Evolutionary conservation across 2,113 vertebrate genomes (phyloP), one percentile per base, ranked within the genome.

Genomic region (Hemibagrus wyckioides): DNA sequence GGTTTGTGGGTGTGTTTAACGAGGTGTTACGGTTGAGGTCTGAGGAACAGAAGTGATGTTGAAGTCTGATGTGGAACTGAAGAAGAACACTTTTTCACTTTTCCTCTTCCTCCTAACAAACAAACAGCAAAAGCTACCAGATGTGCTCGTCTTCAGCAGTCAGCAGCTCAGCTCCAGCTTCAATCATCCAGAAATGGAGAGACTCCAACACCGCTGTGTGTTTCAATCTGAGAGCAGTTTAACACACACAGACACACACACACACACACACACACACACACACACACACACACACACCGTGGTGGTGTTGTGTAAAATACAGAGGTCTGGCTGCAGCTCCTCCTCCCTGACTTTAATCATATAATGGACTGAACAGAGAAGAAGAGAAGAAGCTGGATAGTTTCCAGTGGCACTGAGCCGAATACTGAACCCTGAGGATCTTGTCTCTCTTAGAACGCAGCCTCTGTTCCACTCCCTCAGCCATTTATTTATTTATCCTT

Each of bases 161-260:
- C 48, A 8, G 54, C 33, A 57, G 48, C 52, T 80, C 52, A 57
- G 52, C 30, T 80, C 30, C 52, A 39, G 79, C 52, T 0, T 80
- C 23, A 80, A 80, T 80, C 79, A 57, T 39, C 36, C 52, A 0
- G 30, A 36, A 36, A 57, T 25, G 17, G 19, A 80, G 52, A 57
- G 52, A 57, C 52, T 80, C 79, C 1, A 57, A 50, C 44, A 77
- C 75, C 9, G 28, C 44, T 77, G 75, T 77, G 73, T 80, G 79
- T 39, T 39, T 57, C 79, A 57, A 11, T 19, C 79, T 80, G 79
- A 17, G 52, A 57, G 30, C 30, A 36, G 79, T 80, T 80, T 57
- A 80, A 80, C 33, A 56, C 48, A 56, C 17, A 28, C 76, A 48
- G 6, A 48, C 44, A 48, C 44, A 48, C 44, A 48, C 44, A 48